A percentile compares a stretch with the other conserved stretches of the same genome.
phyloP scores from a whole-genome alignment of 2,797 vertebrate genomes.

The Geotrypetes seraphini region DNA sequence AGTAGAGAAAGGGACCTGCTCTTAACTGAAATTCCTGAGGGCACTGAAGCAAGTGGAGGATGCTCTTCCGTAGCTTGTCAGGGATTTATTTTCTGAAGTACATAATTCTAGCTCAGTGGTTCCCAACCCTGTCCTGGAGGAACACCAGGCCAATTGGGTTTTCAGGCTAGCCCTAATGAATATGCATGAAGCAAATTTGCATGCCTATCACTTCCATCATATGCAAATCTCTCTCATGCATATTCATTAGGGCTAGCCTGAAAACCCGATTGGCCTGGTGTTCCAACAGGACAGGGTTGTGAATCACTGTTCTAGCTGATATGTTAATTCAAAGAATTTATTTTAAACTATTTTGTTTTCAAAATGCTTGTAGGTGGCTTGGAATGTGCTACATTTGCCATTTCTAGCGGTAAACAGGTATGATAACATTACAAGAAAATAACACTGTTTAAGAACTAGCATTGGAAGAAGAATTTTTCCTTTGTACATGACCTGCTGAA shows the following conservation, averaged over 20 bases:
- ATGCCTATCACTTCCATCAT: no score
- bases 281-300: no score
- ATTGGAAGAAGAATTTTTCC: constrained; percentile 96
- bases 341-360: constrained; percentile 38
- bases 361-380: constrained; percentile 71
- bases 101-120: no score
- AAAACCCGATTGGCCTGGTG: no score
- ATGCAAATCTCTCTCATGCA: no score
- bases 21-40: constrained; percentile 53
- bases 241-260: no score
- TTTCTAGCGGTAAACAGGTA: constrained; percentile 89
- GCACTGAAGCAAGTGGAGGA: constrained; percentile 64
- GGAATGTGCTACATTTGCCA: constrained; percentile 92
- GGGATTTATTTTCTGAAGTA: constrained; percentile 92
- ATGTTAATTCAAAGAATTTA: constrained; percentile 53
- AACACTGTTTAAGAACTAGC: constrained; percentile 99
- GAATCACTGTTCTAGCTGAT: no score
- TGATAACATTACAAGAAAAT: constrained; percentile 79
- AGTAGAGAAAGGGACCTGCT: constrained; percentile 55
- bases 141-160: no score
- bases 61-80: constrained; percentile 90
- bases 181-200: no score
- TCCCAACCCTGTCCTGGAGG: no score
- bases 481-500: constrained; percentile 99
- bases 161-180: no score